Conservation (phyloP, 92 coral and sea anemone genomes). For the Palythoa caribaeorum region DNA sequence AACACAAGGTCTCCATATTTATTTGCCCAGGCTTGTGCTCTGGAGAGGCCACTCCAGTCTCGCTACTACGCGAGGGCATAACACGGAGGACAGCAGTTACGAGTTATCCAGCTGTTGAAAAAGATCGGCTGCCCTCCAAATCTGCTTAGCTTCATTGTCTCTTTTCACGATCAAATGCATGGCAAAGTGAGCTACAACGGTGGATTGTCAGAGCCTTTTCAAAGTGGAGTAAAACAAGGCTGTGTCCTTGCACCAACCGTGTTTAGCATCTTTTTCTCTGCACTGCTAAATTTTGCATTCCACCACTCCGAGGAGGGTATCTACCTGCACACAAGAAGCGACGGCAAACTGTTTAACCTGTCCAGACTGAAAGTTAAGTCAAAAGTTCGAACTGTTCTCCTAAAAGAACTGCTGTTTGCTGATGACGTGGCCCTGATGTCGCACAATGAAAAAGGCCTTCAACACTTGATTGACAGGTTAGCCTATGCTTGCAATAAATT, state of each 20-base stretch:
- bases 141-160: neutral
- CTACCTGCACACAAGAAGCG: neutral
- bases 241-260: neutral
- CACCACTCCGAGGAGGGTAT: too few relatives aligned
- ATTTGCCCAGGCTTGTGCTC: slow-evolving; percentile 38
- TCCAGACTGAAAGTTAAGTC: slow-evolving; percentile 18
- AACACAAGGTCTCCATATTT: slow-evolving; percentile 50
- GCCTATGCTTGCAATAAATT: slow-evolving; percentile 1
- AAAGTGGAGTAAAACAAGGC: neutral
- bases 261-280: neutral
- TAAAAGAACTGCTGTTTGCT: neutral
- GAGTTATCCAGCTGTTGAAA: neutral
- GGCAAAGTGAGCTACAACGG: neutral
- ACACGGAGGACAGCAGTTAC: too few relatives aligned
- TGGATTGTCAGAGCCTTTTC: too few relatives aligned
- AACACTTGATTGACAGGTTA: neutral
- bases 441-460: neutral
- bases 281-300: too few relatives aligned
- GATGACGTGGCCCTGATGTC: neutral
- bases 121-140: neutral
- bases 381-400: neutral
- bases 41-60: slow-evolving; percentile 7
- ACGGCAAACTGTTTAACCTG: slow-evolving; percentile 17
- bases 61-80: too few relatives aligned
- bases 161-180: neutral